Conservation (phyloP, 2,888 invertebrate species). For the Microctonus aethiopoides region DNA sequence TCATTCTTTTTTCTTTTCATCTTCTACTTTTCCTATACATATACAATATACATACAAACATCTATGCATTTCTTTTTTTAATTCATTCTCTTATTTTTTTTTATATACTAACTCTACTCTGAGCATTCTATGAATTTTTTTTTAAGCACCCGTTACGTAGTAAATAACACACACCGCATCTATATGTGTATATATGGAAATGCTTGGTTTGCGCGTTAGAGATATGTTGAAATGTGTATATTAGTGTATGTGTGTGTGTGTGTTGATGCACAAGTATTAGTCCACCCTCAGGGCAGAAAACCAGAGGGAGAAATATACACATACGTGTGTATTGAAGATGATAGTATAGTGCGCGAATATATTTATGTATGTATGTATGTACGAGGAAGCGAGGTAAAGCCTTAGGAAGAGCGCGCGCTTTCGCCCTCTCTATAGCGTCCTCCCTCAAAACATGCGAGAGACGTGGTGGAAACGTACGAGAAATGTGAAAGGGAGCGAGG, state of each 20-base stretch:
- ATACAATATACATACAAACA: too few relatives aligned
- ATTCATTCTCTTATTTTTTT: not conserved
- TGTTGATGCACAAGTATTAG: slow-evolving; percentile 24
- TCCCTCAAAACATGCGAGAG: slow-evolving; percentile 30
- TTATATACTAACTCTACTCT: not conserved
- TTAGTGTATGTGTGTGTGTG: too few relatives aligned
- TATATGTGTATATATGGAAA: slow-evolving; percentile 56
- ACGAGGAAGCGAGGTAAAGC: slow-evolving; percentile 29
- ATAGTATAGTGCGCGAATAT: slow-evolving; percentile 24
- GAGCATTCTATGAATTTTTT: not conserved
- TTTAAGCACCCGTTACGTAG: slow-evolving; percentile 60
- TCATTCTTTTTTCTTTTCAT: not conserved
- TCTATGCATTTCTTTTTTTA: not conserved
- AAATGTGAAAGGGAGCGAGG: slow-evolving; percentile 28
- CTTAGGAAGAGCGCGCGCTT: slow-evolving; percentile 12
- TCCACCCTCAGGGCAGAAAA: slow-evolving; percentile 17
- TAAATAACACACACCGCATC: slow-evolving; percentile 55
- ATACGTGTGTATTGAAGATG: slow-evolving; percentile 50
- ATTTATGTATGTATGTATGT: too few relatives aligned
- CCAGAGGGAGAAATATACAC: slow-evolving; percentile 33
- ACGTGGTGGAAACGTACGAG: slow-evolving; percentile 16
- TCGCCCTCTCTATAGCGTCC: slow-evolving; percentile 6
- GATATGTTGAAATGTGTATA: slow-evolving; percentile 23
- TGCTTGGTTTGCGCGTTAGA: slow-evolving; percentile 61
- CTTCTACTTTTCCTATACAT: not conserved